A percentile compares a stretch with the other conserved stretches of the same genome.
Conservation (phyloP, 2,888 invertebrate species). For the Gerris lacustris region DNA sequence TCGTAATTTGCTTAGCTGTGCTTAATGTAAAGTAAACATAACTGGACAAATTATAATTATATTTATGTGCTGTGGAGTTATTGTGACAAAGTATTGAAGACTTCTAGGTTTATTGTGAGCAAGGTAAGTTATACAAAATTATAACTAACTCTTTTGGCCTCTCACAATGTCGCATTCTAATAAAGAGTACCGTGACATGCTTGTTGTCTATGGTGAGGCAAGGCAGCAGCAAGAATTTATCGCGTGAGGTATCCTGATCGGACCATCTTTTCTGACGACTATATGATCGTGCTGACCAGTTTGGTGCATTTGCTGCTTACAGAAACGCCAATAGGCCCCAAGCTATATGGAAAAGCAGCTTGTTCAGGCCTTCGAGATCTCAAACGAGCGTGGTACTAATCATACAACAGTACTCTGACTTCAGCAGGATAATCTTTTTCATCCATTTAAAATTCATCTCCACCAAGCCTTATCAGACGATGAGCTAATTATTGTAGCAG, state of each 20-base stretch:
- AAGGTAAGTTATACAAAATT: too few relatives aligned
- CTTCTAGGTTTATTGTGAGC: too few relatives aligned
- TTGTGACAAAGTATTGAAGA: too few relatives aligned
- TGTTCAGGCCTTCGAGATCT: too few relatives aligned
- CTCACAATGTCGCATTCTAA: not conserved
- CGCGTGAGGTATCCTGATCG: not conserved
- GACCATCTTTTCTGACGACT: not conserved
- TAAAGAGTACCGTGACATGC: not conserved
- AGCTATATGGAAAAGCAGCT: not conserved
- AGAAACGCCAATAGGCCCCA: not conserved
- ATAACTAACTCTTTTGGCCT: too few relatives aligned
- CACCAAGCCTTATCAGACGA: not conserved
- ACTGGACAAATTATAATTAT: too few relatives aligned
- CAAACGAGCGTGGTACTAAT: too few relatives aligned
- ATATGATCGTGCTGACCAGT: not conserved
- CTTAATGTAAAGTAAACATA: too few relatives aligned
- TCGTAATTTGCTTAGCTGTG: too few relatives aligned
- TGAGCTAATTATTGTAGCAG: not conserved
- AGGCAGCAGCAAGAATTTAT: not conserved
- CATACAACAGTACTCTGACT: too few relatives aligned
- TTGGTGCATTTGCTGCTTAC: not conserved
- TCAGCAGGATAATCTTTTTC: not conserved
- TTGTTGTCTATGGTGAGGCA: not conserved
- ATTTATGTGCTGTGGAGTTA: too few relatives aligned
- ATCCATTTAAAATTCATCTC: not conserved